These are phyloP conservation scores for Hyposmocoma kahamanoa DNA, from an alignment of 1,140 invertebrate species.

Conservation along the genomic window DNA sequence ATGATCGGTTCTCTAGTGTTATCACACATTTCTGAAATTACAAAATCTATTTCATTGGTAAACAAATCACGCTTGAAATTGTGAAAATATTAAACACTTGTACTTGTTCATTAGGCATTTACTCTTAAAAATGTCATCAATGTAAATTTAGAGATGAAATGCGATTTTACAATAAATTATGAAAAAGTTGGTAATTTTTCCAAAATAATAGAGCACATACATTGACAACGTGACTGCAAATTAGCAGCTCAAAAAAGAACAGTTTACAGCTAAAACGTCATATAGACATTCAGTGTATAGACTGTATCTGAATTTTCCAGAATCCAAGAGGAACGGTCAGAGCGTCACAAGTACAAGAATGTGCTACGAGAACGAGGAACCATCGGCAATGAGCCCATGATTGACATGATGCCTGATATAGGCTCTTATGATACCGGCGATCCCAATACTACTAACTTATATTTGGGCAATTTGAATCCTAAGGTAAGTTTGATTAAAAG, in stretches of 20 bases:
- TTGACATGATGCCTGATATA: conserved; percentile 59
- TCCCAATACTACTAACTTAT: conserved; percentile 98
- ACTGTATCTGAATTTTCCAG: conserved; percentile 76
- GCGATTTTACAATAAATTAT: no score
- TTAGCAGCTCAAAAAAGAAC: no score
- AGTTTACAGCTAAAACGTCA: no score
- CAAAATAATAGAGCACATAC: no score
- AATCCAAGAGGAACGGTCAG: conserved; percentile 97
- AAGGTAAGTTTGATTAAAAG: conserved; percentile 73
- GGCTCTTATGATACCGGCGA: conserved; percentile 96
- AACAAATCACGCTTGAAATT: no score
- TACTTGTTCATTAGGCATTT: background rate
- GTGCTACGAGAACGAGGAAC: conserved; percentile 62
- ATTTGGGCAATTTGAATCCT: conserved; percentile 97
- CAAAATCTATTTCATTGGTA: no score
- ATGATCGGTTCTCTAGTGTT: no score
- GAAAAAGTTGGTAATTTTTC: no score
- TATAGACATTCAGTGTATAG: no score
- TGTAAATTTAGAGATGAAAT: background rate
- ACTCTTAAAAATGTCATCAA: background rate
- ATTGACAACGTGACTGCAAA: no score
- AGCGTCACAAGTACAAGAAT: conserved; percentile 92
- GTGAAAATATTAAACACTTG: no score
- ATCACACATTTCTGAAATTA: no score
- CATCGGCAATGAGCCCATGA: conserved; percentile 31